Evolutionary conservation across 2,113 vertebrate genomes (phyloP), one percentile per base, ranked within the genome.

Genomic region (Thunnus thynnus): DNA sequence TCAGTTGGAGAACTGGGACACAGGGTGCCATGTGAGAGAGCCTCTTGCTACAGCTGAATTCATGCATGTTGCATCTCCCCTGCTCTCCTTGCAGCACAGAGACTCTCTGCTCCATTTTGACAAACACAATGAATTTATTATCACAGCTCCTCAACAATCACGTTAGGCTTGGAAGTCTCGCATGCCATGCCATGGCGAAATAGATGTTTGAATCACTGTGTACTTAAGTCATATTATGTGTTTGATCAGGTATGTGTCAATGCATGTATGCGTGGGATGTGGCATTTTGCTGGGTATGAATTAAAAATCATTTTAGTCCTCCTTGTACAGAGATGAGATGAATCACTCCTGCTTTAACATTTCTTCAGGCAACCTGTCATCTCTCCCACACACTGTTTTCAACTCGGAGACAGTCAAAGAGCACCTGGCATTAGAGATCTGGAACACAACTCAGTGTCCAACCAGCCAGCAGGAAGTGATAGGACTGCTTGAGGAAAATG

Each of bases 81-180:
- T n/a, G 57, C 58, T 82, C 80, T 75, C 68, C 62, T 76, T 65
- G 27, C 73, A 84, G 85, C 76, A 50, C 80, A 9, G 78, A 85
- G 57, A 84, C 66, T 4, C 80, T 86, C 87, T 88, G 86, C 85
- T 91, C 85, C 86, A 89, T 73, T 90, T 87, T 83, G 80, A 88
- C 86, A 91, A 91, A 88, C 84, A 91, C 68, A 87, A 90, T 89
- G 69, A 86, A 92, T 93, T 90, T 86, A 87, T 92, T 54, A 91
- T 87, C 71, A 86, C 70, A 55, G 78, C 71, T 56, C 63, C 51
- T 79, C n/a, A 47, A 54, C 76, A 54, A 50, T 82, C 55, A 72
- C 51, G 46, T 25, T 27, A 56, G 54, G 52, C 56, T 75, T 22
- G 17, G 17, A 61, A 82, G 69, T 47, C 10, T 25, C 8, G 3